Evolutionary conservation across 2,888 invertebrate species (phyloP).

Genomic region (Lamellibrachia columna): DNA sequence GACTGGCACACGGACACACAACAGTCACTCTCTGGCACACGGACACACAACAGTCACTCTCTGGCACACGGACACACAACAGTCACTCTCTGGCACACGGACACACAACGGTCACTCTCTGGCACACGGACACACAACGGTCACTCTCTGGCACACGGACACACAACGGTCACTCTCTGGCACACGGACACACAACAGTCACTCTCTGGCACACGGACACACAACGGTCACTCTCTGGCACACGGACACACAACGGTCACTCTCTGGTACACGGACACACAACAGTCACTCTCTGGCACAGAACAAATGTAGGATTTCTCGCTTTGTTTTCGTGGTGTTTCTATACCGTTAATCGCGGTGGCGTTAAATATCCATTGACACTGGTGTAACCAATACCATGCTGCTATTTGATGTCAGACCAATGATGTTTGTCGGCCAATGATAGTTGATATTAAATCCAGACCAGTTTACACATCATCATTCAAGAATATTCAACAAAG

Average conservation of each 20-base stretch:
- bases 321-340: too few species aligned
- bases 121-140: too few species aligned
- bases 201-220: background rate
- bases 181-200: background rate
- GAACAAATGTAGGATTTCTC: too few species aligned
- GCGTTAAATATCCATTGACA: too few species aligned
- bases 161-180: background rate
- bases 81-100: too few species aligned
- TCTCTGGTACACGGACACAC: too few species aligned
- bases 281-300: too few species aligned
- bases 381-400: too few species aligned
- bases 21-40: background rate
- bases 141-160: background rate
- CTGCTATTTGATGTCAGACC: background rate
- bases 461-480: background rate
- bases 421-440: background rate
- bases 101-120: too few species aligned
- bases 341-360: too few species aligned
- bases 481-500: too few species aligned
- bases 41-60: background rate
- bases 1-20: background rate
- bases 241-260: background rate
- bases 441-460: too few species aligned
- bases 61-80: background rate
- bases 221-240: background rate